phyloP scores from a whole-genome alignment of 2,888 invertebrate genomes.

The Epinotia brunnichana region DNA sequence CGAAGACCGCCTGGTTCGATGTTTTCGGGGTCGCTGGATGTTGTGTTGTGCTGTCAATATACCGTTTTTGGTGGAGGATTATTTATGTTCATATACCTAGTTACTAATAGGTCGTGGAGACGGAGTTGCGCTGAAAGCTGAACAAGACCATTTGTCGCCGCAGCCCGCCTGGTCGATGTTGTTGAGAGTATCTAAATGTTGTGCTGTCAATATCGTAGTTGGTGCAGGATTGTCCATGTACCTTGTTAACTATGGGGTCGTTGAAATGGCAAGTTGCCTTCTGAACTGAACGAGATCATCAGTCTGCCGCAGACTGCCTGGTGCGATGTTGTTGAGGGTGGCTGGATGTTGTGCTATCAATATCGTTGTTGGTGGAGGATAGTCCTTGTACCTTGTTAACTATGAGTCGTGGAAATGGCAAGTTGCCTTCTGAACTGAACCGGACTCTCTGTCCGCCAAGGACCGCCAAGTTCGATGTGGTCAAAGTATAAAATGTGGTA shows the following conservation, averaged over 20 bases:
- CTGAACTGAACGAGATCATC: slow-evolving; percentile 62
- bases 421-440: too few relatives aligned
- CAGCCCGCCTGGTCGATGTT: too few relatives aligned
- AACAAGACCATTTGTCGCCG: too few relatives aligned
- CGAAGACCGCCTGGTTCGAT: slow-evolving; percentile 78
- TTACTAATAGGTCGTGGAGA: too few relatives aligned
- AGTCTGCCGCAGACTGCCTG: slow-evolving; percentile 80
- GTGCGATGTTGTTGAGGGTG: slow-evolving; percentile 61
- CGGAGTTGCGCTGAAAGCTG: too few relatives aligned
- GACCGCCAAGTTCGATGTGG: too few relatives aligned
- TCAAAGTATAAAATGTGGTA: too few relatives aligned
- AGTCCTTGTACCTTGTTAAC: background rate
- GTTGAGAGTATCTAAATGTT: too few relatives aligned
- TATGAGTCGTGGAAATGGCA: background rate
- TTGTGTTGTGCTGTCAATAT: slow-evolving; percentile 37
- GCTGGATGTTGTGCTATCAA: slow-evolving; percentile 36
- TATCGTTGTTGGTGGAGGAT: slow-evolving; percentile 31
- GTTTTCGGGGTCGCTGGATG: slow-evolving; percentile 23
- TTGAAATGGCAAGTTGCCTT: background rate
- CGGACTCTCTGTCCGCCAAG: too few relatives aligned
- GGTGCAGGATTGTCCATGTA: slow-evolving; percentile 1
- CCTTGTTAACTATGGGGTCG: background rate
- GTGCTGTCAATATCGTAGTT: slow-evolving; percentile 39
- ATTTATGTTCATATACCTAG: too few relatives aligned
- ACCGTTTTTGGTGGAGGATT: slow-evolving; percentile 40